phyloP scores from a whole-genome alignment of 2,797 vertebrate species.

The Cyclura pinguis region DNA sequence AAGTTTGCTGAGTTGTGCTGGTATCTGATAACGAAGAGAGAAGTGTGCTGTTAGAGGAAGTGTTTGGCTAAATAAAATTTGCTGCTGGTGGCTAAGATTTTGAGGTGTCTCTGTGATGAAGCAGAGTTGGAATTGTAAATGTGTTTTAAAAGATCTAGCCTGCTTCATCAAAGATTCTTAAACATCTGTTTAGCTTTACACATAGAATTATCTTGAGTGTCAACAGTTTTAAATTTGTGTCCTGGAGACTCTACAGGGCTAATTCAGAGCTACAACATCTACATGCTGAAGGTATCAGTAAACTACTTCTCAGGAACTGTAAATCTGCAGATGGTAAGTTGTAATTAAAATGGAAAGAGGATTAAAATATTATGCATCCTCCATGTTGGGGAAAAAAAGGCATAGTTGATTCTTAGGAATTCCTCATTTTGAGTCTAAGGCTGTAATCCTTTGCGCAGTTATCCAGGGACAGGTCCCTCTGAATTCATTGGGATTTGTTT shows the following conservation, averaged over 20 bases:
- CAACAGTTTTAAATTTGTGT: neutral
- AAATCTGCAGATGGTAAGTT: accelerated
- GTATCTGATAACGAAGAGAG: neutral
- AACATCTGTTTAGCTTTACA: neutral
- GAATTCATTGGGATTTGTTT: neutral
- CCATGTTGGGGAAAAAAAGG: neutral
- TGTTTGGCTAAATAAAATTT: neutral
- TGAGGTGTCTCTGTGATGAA: neutral
- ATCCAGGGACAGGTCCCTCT: neutral
- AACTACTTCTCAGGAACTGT: neutral
- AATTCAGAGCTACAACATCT: neutral
- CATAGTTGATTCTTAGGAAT: accelerated
- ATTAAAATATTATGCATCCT: neutral
- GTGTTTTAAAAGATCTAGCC: neutral
- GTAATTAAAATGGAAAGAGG: neutral
- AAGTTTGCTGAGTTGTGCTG: neutral
- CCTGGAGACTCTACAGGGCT: neutral
- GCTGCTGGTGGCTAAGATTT: neutral
- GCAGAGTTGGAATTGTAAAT: neutral
- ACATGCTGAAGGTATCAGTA: neutral
- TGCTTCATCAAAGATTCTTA: neutral
- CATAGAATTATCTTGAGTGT: neutral
- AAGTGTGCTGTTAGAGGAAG: neutral
- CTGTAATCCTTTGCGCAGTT: neutral
- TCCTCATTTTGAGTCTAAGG: neutral